Percentiles rank a stretch among this genome's conserved stretches.
Evolutionary conservation across 2,888 invertebrate species (phyloP).

Genomic region (Standfussiana lucernea): DNA sequence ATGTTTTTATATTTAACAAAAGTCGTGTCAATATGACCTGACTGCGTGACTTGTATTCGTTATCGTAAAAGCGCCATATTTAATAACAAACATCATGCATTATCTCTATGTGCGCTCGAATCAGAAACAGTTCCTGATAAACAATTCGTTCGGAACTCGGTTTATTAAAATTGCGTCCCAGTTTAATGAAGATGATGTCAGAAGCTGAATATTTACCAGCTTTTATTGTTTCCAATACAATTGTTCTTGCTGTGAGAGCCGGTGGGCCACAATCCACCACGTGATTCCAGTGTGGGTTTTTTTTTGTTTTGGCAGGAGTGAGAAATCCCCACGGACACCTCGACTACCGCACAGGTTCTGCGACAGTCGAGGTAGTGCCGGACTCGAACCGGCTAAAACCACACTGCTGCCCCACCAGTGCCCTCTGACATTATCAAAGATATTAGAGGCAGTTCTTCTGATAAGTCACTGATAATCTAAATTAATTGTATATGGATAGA

Average conservation of each 20-base stretch:
- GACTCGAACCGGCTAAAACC: no score
- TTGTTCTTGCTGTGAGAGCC: not conserved
- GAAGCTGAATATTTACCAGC: not conserved
- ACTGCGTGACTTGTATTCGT: slow-evolving; percentile 28
- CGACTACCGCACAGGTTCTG: no score
- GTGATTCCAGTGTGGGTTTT: accelerated
- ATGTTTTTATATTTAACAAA: not conserved
- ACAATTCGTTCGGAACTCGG: not conserved
- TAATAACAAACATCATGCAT: slow-evolving; percentile 13
- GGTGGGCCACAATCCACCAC: not conserved
- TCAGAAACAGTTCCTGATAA: not conserved
- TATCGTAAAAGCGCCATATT: slow-evolving; percentile 19
- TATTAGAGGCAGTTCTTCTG: no score
- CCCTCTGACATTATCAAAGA: no score
- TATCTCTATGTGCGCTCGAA: slow-evolving; percentile 13
- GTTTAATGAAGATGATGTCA: not conserved
- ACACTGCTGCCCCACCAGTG: no score
- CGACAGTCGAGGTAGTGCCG: no score
- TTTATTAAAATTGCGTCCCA: not conserved
- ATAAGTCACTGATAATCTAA: no score
- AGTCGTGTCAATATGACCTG: slow-evolving; percentile 8
- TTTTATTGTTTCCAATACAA: not conserved
- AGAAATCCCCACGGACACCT: no score
- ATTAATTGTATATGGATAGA: no score
- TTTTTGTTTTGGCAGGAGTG: no score